Evolutionary conservation across 2,797 vertebrate species (phyloP).

Genomic region (Petrocephalus schoutedeni): DNA sequence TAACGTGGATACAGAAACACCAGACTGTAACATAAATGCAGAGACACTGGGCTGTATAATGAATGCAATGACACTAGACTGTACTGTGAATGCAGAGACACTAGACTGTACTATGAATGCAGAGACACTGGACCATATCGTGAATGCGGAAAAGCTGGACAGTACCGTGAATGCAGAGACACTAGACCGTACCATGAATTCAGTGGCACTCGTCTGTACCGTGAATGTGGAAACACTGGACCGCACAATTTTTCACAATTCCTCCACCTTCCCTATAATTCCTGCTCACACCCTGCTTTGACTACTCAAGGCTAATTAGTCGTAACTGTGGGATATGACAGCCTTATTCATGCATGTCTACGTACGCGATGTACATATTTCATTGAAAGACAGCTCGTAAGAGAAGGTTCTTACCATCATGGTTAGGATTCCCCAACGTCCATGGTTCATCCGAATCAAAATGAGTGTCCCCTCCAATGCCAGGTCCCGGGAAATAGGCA

Average conservation of each 20-base stretch:
- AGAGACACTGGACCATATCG: neutral
- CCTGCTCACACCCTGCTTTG: neutral
- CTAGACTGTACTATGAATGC: neutral
- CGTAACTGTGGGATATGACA: neutral
- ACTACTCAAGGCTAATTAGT: neutral
- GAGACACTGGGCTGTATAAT: neutral
- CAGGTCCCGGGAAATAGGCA: constrained; percentile 93
- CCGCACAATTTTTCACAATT: neutral
- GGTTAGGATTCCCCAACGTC: constrained; percentile 96
- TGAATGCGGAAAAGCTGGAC: neutral
- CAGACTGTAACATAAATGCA: neutral
- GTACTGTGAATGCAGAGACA: neutral
- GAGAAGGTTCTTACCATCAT: constrained; percentile 77
- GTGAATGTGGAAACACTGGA: neutral
- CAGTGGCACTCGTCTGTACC: neutral
- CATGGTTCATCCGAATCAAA: constrained; percentile 98
- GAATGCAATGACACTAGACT: neutral
- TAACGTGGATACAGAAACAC: too few species aligned
- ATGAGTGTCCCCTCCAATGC: constrained; percentile 97
- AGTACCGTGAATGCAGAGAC: neutral
- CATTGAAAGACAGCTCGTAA: neutral
- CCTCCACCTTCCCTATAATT: neutral
- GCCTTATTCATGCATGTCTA: neutral
- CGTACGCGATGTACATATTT: neutral
- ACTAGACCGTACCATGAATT: neutral